These are phyloP conservation scores for Chaetura pelagica DNA, from an alignment of 2,113 vertebrate genomes.

Conservation along the genomic window DNA sequence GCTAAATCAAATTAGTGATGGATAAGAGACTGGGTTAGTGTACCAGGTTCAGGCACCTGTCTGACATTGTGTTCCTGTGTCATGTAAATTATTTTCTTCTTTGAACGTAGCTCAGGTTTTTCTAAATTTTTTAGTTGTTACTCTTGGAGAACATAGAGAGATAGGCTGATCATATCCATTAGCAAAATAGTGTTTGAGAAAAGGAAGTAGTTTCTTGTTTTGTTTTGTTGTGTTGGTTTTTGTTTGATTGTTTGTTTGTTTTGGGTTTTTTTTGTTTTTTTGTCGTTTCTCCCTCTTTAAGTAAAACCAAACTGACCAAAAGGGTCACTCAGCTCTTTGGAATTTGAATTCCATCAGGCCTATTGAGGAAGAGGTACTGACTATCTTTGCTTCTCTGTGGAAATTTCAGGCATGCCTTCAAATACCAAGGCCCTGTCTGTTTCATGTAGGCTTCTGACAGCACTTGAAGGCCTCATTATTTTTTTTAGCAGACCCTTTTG, in stretches of 20 bases:
- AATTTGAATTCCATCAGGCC: neutral
- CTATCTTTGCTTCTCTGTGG: neutral
- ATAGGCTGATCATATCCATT: neutral
- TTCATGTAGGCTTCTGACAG: neutral
- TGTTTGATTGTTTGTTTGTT: too few relatives aligned
- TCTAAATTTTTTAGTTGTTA: neutral
- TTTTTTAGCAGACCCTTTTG: neutral
- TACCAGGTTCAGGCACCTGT: neutral
- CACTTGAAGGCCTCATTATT: neutral
- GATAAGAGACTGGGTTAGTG: neutral
- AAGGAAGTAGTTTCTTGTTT: too few relatives aligned
- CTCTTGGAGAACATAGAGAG: neutral
- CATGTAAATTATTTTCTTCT: neutral
- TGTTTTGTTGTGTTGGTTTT: neutral
- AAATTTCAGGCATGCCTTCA: neutral
- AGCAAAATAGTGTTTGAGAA: neutral
- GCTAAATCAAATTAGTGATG: neutral
- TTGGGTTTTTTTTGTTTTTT: neutral
- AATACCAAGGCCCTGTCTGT: neutral
- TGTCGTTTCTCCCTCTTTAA: neutral
- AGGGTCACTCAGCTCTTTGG: neutral
- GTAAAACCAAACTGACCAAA: neutral
- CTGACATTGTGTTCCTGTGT: neutral
- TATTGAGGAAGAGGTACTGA: neutral
- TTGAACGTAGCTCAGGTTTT: neutral